Percentiles rank a stretch among this genome's conserved stretches.
Conservation (phyloP, 2,113 vertebrate species). For the Platysteira castanea region DNA sequence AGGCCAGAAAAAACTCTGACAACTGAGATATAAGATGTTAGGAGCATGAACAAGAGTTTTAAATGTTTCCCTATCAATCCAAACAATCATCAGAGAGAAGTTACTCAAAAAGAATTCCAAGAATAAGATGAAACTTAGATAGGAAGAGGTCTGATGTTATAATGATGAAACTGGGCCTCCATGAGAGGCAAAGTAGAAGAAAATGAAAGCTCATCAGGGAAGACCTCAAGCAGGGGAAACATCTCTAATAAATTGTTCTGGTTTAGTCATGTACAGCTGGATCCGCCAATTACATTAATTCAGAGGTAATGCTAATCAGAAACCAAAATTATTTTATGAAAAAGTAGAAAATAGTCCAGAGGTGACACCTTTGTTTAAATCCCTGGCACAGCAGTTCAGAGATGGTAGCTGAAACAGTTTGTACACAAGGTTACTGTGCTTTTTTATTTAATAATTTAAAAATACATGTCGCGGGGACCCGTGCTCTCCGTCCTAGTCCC, state of each 20-base stretch:
- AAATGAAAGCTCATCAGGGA: not conserved
- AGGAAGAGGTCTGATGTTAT: not conserved
- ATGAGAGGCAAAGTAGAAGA: not conserved
- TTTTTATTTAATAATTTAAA: not conserved
- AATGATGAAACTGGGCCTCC: not conserved
- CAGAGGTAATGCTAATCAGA: not conserved
- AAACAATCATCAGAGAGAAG: not conserved
- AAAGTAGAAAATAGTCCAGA: not conserved
- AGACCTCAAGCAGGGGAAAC: not conserved
- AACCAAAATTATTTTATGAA: not conserved
- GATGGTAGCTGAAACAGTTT: not conserved
- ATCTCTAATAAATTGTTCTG: not conserved
- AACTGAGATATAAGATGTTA: not conserved
- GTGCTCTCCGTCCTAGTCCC: too few relatives aligned
- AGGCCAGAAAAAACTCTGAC: not conserved
- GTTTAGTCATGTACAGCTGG: not conserved
- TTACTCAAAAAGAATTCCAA: not conserved
- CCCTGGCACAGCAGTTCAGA: not conserved
- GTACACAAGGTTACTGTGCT: not conserved
- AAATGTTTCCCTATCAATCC: not conserved
- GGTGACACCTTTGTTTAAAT: not conserved
- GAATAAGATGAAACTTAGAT: not conserved
- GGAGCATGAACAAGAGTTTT: not conserved
- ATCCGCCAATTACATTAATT: not conserved
- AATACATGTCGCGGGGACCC: too few relatives aligned